Evolutionary conservation across 2,113 vertebrate species (phyloP), one percentile per base, ranked within the genome.

Genomic region (Odontophorus gujanensis): DNA sequence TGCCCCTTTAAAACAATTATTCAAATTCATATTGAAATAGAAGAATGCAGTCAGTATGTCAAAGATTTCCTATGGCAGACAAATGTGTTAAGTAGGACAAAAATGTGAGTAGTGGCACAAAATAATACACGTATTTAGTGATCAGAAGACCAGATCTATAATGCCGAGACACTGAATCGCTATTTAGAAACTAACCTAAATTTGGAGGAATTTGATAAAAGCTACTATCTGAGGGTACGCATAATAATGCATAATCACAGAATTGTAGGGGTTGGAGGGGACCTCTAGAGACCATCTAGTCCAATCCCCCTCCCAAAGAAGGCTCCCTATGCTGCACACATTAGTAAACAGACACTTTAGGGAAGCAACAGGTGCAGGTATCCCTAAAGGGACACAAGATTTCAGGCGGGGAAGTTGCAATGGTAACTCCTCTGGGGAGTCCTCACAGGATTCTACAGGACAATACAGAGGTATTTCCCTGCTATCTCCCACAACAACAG

Each of bases 161-260:
- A 86, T 17, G 51, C 38, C 51, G 86, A 90, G 77, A 67, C 22
- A 32, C 61, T 61, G 63, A 96, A 89, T 74, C 74, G 86, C 53
- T 18, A 7, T 48, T 87, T 57, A 86, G 76, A 85, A 96, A 95
- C 11, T 51, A 94, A 65, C 55, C 74, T 48, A 95, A 89, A 51
- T 82, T 94, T 86, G 68, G 87, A 97, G 81, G 67, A 89, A 71
- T 9, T 73, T 89, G 57, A 68, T 87, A 96, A 95, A 96, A 48
- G 59, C 32, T 90, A 73, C 86, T 93, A 85, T 85, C 32, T 69
- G 76, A 92, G 71, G 84, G 48, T 50, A 81, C 61, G 36, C 85
- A 81, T 90, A 84, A 93, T 36, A 21, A 42, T 77, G 55, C 32
- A 26, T 24, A 51, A 25, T 26, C 24, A 25, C 25, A 53, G 51